Base-by-base conservation (phyloP, 2,113 vertebrate species). In the Cairina moschata region DNA sequence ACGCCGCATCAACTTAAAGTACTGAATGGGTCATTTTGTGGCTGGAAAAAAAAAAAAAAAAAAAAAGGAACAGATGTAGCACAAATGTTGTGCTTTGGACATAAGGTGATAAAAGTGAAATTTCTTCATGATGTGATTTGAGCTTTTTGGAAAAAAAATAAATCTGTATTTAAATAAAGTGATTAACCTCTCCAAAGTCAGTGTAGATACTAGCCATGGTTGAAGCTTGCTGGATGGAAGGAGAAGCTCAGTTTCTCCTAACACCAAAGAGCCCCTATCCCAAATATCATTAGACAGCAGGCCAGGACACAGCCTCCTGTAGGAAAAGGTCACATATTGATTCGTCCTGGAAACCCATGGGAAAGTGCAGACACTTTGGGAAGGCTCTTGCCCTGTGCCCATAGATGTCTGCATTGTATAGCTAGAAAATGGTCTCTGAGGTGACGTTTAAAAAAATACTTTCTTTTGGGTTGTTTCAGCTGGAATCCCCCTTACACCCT, bases 361-460 rank as follows among this genome's bases (percentile, higher is more conserved):
- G 26, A 73, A 67, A 36, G 8, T 17, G 32, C 32, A 54, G 63
- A 56, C 66, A 56, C n/a, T 16, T 8, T 0, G 58, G 23, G 56
- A 25, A 7, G 3, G 28, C 67, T 63, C 17, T 34, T 65, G 28
- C 34, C 13, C 67, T 26, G 2, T 44, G 31, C 5, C 55, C 32
- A 28, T 0, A 0, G 28, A 11, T 65, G 13, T 36, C 58, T 34
- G 52, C 31, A 20, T 13, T 34, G 13, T 13, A 11, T 3, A 81
- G 42, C 12, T 26, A 42, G 18, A 74, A 26, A 32, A n/a, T 6
- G 1, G 6, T 14, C 26, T 72, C 52, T 40, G 34, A 55, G 15
- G 20, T 52, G 12, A 25, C 38, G 36, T 29, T 34, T 7, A 40
- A 48, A 25, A 13, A 60, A 73, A 6, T 12, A 4, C 14, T 84